Base-by-base conservation (phyloP, 2,888 invertebrate genomes). In the Cheilosia urbana region DNA sequence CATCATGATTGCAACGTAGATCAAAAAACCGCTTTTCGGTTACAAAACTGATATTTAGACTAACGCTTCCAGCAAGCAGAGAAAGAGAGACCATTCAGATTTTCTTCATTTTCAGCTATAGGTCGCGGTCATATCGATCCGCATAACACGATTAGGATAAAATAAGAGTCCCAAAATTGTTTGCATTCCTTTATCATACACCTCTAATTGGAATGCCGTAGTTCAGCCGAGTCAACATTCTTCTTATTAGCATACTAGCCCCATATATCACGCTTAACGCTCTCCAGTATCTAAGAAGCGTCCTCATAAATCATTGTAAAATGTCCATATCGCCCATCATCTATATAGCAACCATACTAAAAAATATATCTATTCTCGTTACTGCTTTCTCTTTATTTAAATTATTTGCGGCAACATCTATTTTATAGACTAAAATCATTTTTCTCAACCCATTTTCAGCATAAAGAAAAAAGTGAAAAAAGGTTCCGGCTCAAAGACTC, bases 391-490 rank as follows among this genome's bases (percentile, higher is more conserved):
- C 5, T 27, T 51, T 17, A 11, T 45, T 62, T 34, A 13, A 45
- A 30, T 24, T n/a, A 4, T 24, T 11, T n/a, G 13, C 15, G 6
- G 13, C 40, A 2, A 4, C 1, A 4, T n/a, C 24, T n/a, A 19
- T n/a, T 6, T 30, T 34, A 47, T n/a, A 7, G 4, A 7, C 1
- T 53, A 30, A 49, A 6, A 6, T 24, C 21, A 27, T 79, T 15
- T 11, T 62, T 40, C 24, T 47, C 21, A 83, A 17, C 47, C 9
- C 30, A 27, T 87, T 90, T 93, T 30, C 92, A 95, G 97, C 92
- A 97, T 97, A 91, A 97, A 97, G 93, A 96, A 96, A 93, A 96
- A 97, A 93, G 96, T 96, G 90, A 96, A 96, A 93, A 96, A 96
- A 91, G 95, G 95, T 24, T 96, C 96, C 0, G 96, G 97, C 27